Percentiles rank a stretch among this genome's conserved stretches.
These are phyloP conservation scores for Rotaria socialis DNA, from an alignment of 2,888 invertebrate genomes.

Conservation along the genomic window DNA sequence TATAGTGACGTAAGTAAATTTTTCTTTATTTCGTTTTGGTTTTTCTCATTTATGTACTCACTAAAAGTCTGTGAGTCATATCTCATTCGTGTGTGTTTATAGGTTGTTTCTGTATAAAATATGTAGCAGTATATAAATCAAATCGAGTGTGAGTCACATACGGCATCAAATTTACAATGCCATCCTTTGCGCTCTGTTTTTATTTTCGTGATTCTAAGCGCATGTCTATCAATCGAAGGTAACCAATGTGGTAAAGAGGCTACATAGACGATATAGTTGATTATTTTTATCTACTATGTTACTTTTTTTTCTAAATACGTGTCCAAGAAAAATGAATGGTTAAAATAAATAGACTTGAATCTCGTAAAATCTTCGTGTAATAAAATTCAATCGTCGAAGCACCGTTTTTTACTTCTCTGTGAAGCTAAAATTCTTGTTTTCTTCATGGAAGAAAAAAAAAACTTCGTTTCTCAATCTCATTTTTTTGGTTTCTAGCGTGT, in stretches of 20 bases:
- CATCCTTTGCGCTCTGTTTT: no score
- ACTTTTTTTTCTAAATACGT: not conserved
- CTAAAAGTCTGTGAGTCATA: not conserved
- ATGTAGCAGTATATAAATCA: not conserved
- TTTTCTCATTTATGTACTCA: not conserved
- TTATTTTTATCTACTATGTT: not conserved
- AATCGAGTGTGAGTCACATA: not conserved
- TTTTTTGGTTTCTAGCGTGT: no score
- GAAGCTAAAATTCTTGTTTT: no score
- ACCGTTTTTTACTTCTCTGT: not conserved
- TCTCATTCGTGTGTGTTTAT: not conserved
- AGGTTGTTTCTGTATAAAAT: not conserved
- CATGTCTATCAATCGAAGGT: no score
- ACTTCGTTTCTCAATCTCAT: no score
- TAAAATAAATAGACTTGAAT: not conserved
- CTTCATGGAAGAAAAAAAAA: no score
- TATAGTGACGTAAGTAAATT: not conserved
- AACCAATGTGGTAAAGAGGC: not conserved
- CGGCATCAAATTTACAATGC: not conserved
- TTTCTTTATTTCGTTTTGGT: not conserved
- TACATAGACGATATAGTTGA: not conserved
- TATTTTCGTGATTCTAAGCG: no score
- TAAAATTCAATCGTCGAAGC: not conserved
- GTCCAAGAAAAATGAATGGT: not conserved
- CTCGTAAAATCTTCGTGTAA: not conserved